These are phyloP conservation scores for Caenorhabditis sulstoni DNA, from an alignment of 2,888 invertebrate genomes.

Conservation along the genomic window DNA sequence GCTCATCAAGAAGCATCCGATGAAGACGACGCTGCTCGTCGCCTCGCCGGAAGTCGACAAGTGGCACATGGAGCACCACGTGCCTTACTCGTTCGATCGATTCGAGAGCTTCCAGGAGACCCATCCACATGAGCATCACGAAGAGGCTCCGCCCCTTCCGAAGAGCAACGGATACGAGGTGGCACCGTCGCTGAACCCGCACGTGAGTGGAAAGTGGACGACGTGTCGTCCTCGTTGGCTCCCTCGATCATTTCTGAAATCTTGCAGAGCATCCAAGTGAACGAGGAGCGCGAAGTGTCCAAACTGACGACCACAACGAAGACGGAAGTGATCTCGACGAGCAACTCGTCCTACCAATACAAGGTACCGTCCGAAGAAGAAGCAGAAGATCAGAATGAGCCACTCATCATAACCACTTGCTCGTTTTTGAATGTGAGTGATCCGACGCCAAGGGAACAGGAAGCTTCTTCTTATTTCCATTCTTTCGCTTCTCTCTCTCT, in stretches of 20 bases:
- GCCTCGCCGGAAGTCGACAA: constrained; percentile 78
- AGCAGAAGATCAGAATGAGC: constrained; percentile 14
- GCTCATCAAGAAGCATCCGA: constrained; percentile 77
- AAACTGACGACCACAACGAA: constrained; percentile 41
- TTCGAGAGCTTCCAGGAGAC: constrained; percentile 6
- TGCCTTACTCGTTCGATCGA: constrained; percentile 67
- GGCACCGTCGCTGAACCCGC: constrained; percentile 48
- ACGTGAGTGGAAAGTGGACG: constrained; percentile 51
- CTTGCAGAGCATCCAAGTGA: constrained; percentile 69
- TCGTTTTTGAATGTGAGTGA: constrained; percentile 58
- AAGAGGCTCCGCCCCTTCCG: constrained; percentile 12
- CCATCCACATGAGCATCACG: constrained; percentile 18
- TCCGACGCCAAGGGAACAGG: constrained; percentile 18
- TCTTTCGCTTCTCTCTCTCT: neutral
- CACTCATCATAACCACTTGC: constrained; percentile 43
- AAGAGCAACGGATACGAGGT: constrained; percentile 44
- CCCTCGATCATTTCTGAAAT: neutral
- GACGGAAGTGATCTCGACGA: constrained; percentile 35
- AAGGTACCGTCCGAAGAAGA: too few relatives aligned
- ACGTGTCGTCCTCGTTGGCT: neutral
- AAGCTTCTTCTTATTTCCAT: neutral
- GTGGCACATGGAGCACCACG: constrained; percentile 73
- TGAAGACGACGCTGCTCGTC: constrained; percentile 76
- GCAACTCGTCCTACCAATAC: constrained; percentile 43
- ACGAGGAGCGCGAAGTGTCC: constrained; percentile 58